These are phyloP conservation scores for Hoplodrina ambigua DNA, from an alignment of 2,888 invertebrate genomes.

Conservation along the genomic window DNA sequence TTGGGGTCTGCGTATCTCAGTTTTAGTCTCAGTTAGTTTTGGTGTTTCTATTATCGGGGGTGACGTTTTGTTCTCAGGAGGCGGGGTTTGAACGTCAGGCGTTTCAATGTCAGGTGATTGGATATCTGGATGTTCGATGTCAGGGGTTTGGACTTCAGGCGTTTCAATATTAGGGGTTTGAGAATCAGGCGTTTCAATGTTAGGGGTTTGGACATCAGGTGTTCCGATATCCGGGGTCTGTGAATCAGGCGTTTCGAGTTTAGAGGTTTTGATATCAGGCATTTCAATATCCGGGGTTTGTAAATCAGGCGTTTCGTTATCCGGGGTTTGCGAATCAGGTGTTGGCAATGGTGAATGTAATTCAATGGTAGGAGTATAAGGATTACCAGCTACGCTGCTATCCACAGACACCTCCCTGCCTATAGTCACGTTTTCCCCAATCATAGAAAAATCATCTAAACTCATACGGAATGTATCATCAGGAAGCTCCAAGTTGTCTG, in stretches of 20 bases:
- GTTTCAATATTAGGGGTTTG: background rate
- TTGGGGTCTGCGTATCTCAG: constrained; percentile 66
- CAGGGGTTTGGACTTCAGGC: constrained; percentile 8
- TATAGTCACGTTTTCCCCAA: constrained; percentile 86
- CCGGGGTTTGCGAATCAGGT: constrained; percentile 27
- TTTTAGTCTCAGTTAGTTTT: constrained; percentile 64
- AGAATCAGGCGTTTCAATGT: constrained; percentile 1
- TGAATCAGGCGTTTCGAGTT: background rate
- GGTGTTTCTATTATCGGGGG: constrained; percentile 76
- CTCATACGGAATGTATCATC: constrained; percentile 86
- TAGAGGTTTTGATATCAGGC: constrained; percentile 31
- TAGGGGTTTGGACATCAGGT: constrained; percentile 31
- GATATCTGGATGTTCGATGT: constrained; percentile 57
- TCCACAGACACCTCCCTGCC: constrained; percentile 75
- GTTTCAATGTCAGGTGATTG: constrained; percentile 37
- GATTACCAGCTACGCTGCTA: constrained; percentile 51
- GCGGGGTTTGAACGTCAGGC: constrained; percentile 41
- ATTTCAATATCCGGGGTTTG: constrained; percentile 44
- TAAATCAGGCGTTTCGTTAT: background rate
- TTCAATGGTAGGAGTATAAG: constrained; percentile 66
- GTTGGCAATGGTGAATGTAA: constrained; percentile 60
- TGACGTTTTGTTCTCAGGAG: constrained; percentile 54
- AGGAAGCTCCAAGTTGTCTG: constrained; percentile 80
- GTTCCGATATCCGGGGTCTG: constrained; percentile 48
- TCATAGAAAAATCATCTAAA: constrained; percentile 79